A percentile compares a stretch with the other conserved stretches of the same genome.
phyloP scores from a whole-genome alignment of 2,888 invertebrate genomes.

The Alcis repandata region DNA sequence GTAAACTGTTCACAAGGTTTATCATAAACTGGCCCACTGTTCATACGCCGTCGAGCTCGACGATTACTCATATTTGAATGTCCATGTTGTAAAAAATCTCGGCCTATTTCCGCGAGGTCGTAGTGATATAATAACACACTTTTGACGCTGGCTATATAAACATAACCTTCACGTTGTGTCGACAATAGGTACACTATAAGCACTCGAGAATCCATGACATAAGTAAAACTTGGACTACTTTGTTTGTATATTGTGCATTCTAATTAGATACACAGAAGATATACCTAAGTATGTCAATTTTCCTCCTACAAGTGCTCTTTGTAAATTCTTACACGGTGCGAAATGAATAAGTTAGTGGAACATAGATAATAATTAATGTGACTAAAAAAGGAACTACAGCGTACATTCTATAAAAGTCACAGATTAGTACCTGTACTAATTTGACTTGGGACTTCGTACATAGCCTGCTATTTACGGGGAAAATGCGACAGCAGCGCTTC shows the following conservation, averaged over 20 bases:
- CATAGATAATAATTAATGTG: not conserved
- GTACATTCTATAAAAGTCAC: too few relatives aligned
- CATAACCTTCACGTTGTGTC: conserved; percentile 43
- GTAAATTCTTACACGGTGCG: not conserved
- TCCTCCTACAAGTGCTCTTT: conserved; percentile 3
- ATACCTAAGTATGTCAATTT: conserved; percentile 19
- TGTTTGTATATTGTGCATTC: conserved; percentile 18
- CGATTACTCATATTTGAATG: conserved; percentile 51
- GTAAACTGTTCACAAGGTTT: conserved; percentile 25
- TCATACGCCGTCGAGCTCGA: conserved; percentile 11
- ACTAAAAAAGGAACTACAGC: not conserved
- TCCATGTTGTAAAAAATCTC: conserved; percentile 50
- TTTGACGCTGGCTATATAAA: conserved; percentile 45
- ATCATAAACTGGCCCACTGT: conserved; percentile 33
- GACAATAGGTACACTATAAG: conserved; percentile 36
- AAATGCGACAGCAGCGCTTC: too few relatives aligned
- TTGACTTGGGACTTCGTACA: too few relatives aligned
- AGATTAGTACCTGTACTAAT: too few relatives aligned
- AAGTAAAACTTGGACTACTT: conserved; percentile 30
- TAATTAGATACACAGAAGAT: conserved; percentile 10
- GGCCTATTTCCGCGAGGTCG: conserved; percentile 49
- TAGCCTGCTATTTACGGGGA: too few relatives aligned
- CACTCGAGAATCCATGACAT: conserved; percentile 39
- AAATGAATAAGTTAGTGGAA: not conserved
- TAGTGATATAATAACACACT: conserved; percentile 48